Base-by-base conservation (phyloP, 2,888 invertebrate species). In the Drosophila mettleri region DNA sequence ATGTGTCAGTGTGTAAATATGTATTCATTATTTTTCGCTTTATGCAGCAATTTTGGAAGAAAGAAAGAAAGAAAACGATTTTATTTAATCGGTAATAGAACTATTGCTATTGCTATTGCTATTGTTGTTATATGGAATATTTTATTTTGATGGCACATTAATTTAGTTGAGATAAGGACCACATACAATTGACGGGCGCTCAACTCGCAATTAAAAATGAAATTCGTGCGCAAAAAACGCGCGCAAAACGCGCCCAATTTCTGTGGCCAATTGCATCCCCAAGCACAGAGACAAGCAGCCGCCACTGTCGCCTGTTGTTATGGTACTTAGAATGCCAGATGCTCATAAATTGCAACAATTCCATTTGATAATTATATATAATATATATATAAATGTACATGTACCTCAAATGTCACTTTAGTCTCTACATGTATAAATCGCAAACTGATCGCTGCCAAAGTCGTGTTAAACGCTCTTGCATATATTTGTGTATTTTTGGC, bases 151-250 rank as follows among this genome's bases (percentile, higher is more conserved):
- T 70, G 48, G 57, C 66, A 74, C 43, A 70, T 49, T 57, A 41
- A 72, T 51, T 74, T 65, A 18, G 53, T 16, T 48, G 57, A 54
- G 87, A 83, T 82, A 85, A 85, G 76, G 66, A 70, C 71, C 82
- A 78, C 74, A 78, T 74, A 52, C 22, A 55, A 33, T 18, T 20
- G 27, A 39, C 60, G 38, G 36, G 34, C 10, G 27, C 36, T 36
- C 14, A 27, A 38, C 34, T 22, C 16, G 8, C 22, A 39, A 58
- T 49, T 54, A 36, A 53, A 48, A 71, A 59, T 49, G 63, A 52
- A 81, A 66, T 38, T 29, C 75, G 79, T 81, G 75, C 66, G 75
- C 72, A 81, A 72, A 72, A 70, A 53, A 7, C 64, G 64, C 67
- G 33, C 48, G 16, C n/a, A 43, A 59, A 75, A 29, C 34, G 45